These are phyloP conservation scores for Chondrilla cf. caribensis DNA, from an alignment of 37 sponge, comb jelly and placozoan species.

Conservation along the genomic window DNA sequence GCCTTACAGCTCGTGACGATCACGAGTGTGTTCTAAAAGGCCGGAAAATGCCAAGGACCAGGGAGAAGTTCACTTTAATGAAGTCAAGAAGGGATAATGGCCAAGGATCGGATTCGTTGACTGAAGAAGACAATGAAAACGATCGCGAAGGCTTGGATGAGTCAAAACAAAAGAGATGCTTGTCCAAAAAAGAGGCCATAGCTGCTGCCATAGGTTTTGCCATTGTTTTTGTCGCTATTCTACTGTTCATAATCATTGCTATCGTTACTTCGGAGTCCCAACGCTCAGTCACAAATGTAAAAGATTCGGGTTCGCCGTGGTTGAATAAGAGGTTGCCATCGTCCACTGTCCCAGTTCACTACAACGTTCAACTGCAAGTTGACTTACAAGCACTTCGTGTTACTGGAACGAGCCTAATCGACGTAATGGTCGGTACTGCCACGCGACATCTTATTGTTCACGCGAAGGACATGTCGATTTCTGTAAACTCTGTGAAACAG, in stretches of 20 bases:
- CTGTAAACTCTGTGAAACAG: neutral
- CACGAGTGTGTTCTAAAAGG: too few relatives aligned
- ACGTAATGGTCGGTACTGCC: slow-evolving; percentile 13
- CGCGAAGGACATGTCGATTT: slow-evolving; percentile 60
- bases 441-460: slow-evolving; percentile 55
- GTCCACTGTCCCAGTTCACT: slow-evolving; percentile 42
- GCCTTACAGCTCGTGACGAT: too few relatives aligned
- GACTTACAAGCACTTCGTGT: slow-evolving; percentile 54
- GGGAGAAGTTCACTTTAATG: too few relatives aligned
- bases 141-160: neutral
- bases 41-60: too few relatives aligned
- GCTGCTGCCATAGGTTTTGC: slow-evolving; percentile 37
- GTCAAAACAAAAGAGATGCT: neutral
- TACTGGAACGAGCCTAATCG: slow-evolving; percentile 41
- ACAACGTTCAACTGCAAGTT: slow-evolving; percentile 46
- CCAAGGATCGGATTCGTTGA: neutral
- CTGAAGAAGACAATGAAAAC: neutral
- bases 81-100: too few relatives aligned
- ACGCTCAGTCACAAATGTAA: neutral
- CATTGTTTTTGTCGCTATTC: slow-evolving; percentile 15
- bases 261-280: neutral
- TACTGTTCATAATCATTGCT: slow-evolving; percentile 32
- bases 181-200: slow-evolving; percentile 42
- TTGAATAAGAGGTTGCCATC: slow-evolving; percentile 61
- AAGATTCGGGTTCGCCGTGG: slow-evolving; percentile 32